Percentiles rank a stretch among this genome's conserved stretches.
Evolutionary conservation across 1,140 invertebrate genomes (phyloP).

Genomic region (Caenorhabditis briggsae): DNA sequence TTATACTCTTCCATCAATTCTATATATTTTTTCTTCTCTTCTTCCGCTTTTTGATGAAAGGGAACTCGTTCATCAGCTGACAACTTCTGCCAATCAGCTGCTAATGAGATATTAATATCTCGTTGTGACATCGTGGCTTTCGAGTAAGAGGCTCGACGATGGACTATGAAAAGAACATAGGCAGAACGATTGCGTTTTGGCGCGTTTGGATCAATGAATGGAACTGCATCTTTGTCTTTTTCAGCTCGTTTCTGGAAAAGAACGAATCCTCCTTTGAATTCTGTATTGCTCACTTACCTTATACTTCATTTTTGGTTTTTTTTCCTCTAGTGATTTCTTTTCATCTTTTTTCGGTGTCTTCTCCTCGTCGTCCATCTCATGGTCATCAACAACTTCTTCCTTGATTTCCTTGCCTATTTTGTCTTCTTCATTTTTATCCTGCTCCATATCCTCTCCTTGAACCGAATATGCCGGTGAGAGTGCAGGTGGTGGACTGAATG

Average conservation of each 20-base stretch:
- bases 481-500: slow-evolving; percentile 12
- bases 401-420: background rate
- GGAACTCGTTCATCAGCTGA: slow-evolving; percentile 11
- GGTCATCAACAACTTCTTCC: background rate
- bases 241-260: background rate
- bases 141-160: slow-evolving; percentile 2
- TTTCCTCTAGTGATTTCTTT: background rate
- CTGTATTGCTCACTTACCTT: background rate
- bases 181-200: slow-evolving; percentile 31
- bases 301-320: slow-evolving; percentile 1
- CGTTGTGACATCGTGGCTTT: slow-evolving; percentile 11
- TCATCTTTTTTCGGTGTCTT: background rate
- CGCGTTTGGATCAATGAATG: slow-evolving; percentile 28
- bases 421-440: background rate
- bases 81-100: slow-evolving; percentile 35
- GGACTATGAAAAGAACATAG: slow-evolving; percentile 24
- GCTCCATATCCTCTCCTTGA: background rate
- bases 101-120: slow-evolving; percentile 15
- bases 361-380: background rate
- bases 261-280: too few relatives aligned
- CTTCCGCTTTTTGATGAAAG: slow-evolving; percentile 10
- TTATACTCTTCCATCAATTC: slow-evolving; percentile 50
- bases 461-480: slow-evolving; percentile 11
- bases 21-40: slow-evolving; percentile 33
- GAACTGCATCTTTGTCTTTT: slow-evolving; percentile 11